Conservation (phyloP, 2,797 vertebrate genomes). For the Aphelocoma californica region DNA sequence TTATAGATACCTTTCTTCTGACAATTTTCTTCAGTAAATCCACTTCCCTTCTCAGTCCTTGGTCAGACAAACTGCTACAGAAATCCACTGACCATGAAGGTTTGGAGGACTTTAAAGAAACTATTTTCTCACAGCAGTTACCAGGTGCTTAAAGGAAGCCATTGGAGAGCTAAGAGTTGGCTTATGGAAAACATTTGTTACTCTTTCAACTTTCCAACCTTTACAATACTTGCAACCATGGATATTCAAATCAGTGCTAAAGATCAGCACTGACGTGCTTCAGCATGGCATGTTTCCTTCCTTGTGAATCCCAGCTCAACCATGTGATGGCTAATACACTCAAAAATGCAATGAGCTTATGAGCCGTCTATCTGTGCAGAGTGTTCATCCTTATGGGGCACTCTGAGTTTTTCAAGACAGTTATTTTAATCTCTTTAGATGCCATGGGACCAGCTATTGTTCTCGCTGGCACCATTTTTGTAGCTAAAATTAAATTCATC, state of each 20-base stretch:
- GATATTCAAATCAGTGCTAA: neutral
- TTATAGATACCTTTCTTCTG: neutral
- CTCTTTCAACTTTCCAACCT: neutral
- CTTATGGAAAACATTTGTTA: neutral
- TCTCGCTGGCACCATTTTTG: constrained; percentile 28
- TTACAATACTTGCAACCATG: neutral
- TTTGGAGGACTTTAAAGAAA: neutral
- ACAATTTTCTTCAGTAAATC: neutral
- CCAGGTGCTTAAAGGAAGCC: constrained; percentile 14
- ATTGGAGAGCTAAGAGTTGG: neutral
- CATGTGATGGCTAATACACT: constrained; percentile 51
- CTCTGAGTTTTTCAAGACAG: neutral
- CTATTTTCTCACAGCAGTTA: neutral
- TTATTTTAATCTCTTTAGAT: constrained; percentile 65
- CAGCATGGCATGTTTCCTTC: constrained; percentile 22
- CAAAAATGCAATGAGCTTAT: constrained; percentile 54
- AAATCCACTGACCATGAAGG: neutral
- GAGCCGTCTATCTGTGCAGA: neutral
- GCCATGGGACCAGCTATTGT: constrained; percentile 55
- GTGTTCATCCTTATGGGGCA: constrained; percentile 51
- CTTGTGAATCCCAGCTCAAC: neutral
- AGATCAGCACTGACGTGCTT: constrained; percentile 1
- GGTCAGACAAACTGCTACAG: neutral
- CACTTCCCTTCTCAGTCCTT: neutral
- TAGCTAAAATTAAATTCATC: constrained; percentile 12